A percentile compares a stretch with the other conserved stretches of the same genome.
Conservation (phyloP, 1,140 invertebrate species). For the Solenopsis fugax region DNA sequence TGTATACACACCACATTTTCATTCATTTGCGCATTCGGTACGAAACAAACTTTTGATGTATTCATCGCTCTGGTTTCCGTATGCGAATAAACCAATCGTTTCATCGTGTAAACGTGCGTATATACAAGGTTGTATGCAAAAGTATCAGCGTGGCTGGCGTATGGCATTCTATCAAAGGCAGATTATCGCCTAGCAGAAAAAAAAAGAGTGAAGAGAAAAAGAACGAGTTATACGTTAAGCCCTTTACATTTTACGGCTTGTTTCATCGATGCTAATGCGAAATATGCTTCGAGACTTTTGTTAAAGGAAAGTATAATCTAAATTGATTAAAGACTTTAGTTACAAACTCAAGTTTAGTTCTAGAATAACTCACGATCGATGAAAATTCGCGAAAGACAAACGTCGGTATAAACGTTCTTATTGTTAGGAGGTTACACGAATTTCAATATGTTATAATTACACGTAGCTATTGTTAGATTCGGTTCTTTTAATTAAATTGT, state of each 20-base stretch:
- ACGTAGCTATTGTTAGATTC: constrained; percentile 4
- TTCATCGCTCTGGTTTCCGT: background rate
- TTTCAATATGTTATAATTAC: constrained; percentile 8
- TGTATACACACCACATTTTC: background rate
- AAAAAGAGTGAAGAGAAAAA: background rate
- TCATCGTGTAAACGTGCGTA: background rate
- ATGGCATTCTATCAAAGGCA: constrained; percentile 22
- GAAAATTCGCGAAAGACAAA: background rate
- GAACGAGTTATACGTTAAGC: background rate
- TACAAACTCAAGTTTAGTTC: background rate
- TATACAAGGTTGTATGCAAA: background rate
- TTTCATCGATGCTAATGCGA: background rate
- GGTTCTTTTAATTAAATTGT: background rate
- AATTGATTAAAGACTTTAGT: background rate
- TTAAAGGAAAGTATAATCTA: background rate
- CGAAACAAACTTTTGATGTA: constrained; percentile 38
- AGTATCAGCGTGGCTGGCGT: constrained; percentile 3
- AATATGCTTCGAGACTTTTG: background rate
- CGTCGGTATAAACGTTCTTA: background rate
- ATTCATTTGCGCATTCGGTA: background rate
- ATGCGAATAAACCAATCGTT: constrained; percentile 31
- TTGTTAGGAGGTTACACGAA: constrained; percentile 6
- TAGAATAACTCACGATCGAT: background rate
- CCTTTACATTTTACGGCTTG: background rate
- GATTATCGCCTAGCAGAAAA: constrained; percentile 1